phyloP scores from a whole-genome alignment of 2,113 vertebrate genomes.

The Rhegmatorhina hoffmannsi region DNA sequence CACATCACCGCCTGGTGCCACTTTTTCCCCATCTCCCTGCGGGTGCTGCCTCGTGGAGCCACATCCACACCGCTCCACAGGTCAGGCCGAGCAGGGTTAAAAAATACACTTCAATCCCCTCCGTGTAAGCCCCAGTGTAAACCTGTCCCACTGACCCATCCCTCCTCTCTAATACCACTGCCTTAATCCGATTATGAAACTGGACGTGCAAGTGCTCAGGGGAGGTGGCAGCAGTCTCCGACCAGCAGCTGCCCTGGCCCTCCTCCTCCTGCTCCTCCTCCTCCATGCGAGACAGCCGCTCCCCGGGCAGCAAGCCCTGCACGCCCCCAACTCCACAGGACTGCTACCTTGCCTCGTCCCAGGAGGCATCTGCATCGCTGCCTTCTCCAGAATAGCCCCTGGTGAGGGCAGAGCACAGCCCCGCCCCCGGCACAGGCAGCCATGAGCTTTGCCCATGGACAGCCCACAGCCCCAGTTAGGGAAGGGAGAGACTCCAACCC shows the following conservation, averaged over 20 bases:
- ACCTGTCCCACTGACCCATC: conserved; percentile 72
- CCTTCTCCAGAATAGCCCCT: not conserved
- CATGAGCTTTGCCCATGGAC: not conserved
- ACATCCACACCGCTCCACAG: not conserved
- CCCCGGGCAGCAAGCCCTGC: not conserved
- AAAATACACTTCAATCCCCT: conserved; percentile 53
- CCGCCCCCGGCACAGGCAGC: not conserved
- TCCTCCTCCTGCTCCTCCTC: not conserved
- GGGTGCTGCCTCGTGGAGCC: not conserved
- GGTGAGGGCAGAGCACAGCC: not conserved
- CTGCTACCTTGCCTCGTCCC: not conserved
- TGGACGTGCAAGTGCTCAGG: conserved; percentile 67
- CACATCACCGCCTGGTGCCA: conserved; percentile 21
- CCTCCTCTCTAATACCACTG: conserved; percentile 66
- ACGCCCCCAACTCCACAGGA: accelerated
- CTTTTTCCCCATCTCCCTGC: not conserved
- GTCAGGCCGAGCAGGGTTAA: conserved; percentile 51
- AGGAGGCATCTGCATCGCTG: not conserved
- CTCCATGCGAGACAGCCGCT: not conserved
- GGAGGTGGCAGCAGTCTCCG: conserved; percentile 12
- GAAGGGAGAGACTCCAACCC: not conserved
- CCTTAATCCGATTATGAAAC: conserved; percentile 73
- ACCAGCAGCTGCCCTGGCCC: conserved; percentile 31
- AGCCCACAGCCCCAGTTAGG: not conserved
- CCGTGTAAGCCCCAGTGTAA: conserved; percentile 55